Evolutionary conservation across 1,140 invertebrate genomes (phyloP), one percentile per base, ranked within the genome.

Genomic region (Hyles vespertilio): DNA sequence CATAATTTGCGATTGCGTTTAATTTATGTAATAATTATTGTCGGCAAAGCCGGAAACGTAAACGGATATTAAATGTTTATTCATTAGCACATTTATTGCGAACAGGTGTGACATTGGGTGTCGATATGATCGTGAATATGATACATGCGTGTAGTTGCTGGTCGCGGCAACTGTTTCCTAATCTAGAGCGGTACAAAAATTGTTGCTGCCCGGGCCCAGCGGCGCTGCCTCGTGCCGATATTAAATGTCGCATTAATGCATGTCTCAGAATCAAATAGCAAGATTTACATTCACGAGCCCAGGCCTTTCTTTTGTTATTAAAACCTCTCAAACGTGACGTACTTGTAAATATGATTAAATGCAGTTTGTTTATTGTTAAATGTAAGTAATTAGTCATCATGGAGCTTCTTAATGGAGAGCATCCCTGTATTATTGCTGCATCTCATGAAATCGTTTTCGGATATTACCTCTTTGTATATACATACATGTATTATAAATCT

Each of bases 161-260:
- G 22, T 22, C 1, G 22, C 22, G 22, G 22, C 22, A 32, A 59
- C 43, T 62, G 59, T 66, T 66, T 56, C 64, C 40, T 56, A 65
- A 69, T 69, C 58, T 69, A 63, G 67, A 60, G 43, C 54, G 58
- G 51, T 61, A 47, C 59, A 58, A 63, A 66, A 63, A 58, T 63
- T 54, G 48, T 32, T 33, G 40, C 36, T 65, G 58, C 60, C 60
- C 65, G 58, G 45, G 55, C 51, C 57, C 11, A 44, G 46, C 36
- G 22, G 22, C 47, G 43, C 33, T 36, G 51, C 49, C 51, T 51
- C 47, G 56, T 53, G 55, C 54, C 61, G 58, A 51, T 49, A 47
- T 8, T 59, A 63, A 56, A 61, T 58, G 61, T 58, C 58, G 58
- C 32, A 40, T 22, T 53, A 22, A 36, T 52, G 40, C 48, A 34